Evolutionary conservation across 1,140 invertebrate species (phyloP).

Genomic region (Drosophila obscura): DNA sequence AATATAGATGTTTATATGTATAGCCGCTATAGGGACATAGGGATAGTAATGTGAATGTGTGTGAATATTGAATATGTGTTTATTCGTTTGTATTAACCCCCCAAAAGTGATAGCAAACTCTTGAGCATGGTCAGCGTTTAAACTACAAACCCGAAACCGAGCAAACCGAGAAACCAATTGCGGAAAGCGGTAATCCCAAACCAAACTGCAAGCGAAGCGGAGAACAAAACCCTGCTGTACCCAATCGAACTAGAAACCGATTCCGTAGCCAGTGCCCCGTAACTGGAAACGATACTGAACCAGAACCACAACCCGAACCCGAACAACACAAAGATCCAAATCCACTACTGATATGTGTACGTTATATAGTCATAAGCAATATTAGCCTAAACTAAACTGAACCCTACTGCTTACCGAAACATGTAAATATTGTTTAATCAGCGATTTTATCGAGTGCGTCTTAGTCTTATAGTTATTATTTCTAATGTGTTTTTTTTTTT

Average conservation of each 20-base stretch:
- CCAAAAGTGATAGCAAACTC: conserved; percentile 74
- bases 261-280: background rate
- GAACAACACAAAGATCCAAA: conserved; percentile 64
- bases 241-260: conserved; percentile 3
- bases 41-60: background rate
- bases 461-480: conserved; percentile 51
- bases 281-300: background rate
- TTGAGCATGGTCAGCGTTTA: conserved; percentile 67
- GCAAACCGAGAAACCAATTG: conserved; percentile 15
- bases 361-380: conserved; percentile 82
- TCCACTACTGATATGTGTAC: conserved; percentile 73
- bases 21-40: conserved; percentile 15
- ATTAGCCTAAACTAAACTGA: conserved; percentile 61
- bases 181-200: conserved; percentile 2
- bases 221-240: conserved; percentile 5
- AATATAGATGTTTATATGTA: conserved; percentile 30
- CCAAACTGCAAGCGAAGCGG: background rate
- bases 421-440: conserved; percentile 71
- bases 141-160: conserved; percentile 42
- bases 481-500: conserved; percentile 49
- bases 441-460: conserved; percentile 67
- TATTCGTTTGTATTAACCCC: conserved; percentile 45
- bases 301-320: conserved; percentile 3
- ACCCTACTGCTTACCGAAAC: conserved; percentile 34
- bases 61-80: conserved; percentile 12